Base-by-base conservation (phyloP, 2,888 invertebrate genomes). In the Autographa gamma region DNA sequence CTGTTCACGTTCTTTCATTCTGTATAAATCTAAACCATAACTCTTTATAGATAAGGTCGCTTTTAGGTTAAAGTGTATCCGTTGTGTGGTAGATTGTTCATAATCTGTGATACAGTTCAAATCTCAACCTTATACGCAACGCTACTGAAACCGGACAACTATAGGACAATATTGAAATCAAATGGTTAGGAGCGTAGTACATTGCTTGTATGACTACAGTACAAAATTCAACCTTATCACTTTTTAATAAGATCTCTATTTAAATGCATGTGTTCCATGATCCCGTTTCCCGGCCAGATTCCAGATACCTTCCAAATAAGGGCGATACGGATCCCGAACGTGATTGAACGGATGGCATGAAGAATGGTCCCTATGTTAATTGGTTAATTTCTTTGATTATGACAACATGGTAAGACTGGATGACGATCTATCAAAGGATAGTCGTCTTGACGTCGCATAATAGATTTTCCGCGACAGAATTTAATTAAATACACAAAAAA, bases 211-310 rank as follows among this genome's bases (percentile, higher is more conserved):
- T 13, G 13, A 6, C 41, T 13, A 1, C 8, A 41, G 11, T 1
- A 38, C 6, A 48, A 16, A 48, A 6, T 6, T n/a, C n/a, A n/a
- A 48, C 48, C 48, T n/a, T 48, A n/a, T 1, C 14, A 14, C 16
- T 5, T 16, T 16, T 3, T 2, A 34, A 43, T 16, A 43, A 16
- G 16, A n/a, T 48, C n/a, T 9, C 8, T 38, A 11, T 38, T 38
- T 11, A 11, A 38, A 34, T 38, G 38, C 11, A 11, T 11, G 38
- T 9, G 2, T 38, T 38, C 38, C n/a, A 6, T 48, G 48, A 62
- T 80, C 76, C 85, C 83, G 85, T 83, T 84, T 65, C 70, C 69
- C 79, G 79, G 69, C 72, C 70, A 83, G 85, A 87, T 88, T 84
- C 88, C 82, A 65, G 68, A 34, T 69, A 67, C 75, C 67, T 70